phyloP scores from a whole-genome alignment of 1,140 invertebrate species.

The Carcinoscorpius rotundicauda region DNA sequence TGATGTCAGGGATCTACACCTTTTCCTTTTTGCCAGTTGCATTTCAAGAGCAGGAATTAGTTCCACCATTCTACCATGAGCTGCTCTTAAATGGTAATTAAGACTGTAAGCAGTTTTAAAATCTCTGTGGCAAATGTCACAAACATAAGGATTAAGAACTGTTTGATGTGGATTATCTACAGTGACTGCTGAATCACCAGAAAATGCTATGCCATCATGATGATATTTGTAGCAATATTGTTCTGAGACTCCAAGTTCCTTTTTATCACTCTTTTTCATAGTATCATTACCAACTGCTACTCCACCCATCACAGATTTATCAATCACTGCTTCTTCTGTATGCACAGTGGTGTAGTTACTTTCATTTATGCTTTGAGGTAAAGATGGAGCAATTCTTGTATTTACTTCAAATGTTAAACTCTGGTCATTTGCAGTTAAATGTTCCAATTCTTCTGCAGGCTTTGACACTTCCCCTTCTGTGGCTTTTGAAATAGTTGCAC shows the following conservation, averaged over 20 bases:
- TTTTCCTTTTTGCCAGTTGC: conserved; percentile 11
- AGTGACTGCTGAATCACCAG: conserved; percentile 5
- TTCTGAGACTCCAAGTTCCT: conserved; percentile 9
- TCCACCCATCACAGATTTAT: neutral
- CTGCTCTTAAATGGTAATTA: conserved; percentile 17
- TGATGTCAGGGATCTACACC: conserved; percentile 1
- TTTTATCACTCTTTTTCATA: conserved; percentile 4
- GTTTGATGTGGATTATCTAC: conserved; percentile 13
- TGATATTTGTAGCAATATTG: neutral
- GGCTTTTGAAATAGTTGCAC: neutral
- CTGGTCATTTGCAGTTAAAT: too few species aligned
- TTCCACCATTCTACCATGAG: conserved; percentile 17
- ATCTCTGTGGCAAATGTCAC: conserved; percentile 14
- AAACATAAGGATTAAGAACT: conserved; percentile 7
- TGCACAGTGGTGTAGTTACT: too few species aligned
- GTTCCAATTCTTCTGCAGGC: too few species aligned
- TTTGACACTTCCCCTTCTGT: too few species aligned
- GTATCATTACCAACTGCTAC: neutral
- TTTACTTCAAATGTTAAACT: too few species aligned
- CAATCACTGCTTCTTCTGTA: too few species aligned
- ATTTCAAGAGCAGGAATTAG: conserved; percentile 15
- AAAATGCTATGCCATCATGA: neutral
- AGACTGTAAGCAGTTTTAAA: conserved; percentile 16
- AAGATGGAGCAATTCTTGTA: too few species aligned
- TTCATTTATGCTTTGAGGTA: too few species aligned